Base-by-base conservation (phyloP, 2,113 vertebrate species). In the Origma solitaria region DNA sequence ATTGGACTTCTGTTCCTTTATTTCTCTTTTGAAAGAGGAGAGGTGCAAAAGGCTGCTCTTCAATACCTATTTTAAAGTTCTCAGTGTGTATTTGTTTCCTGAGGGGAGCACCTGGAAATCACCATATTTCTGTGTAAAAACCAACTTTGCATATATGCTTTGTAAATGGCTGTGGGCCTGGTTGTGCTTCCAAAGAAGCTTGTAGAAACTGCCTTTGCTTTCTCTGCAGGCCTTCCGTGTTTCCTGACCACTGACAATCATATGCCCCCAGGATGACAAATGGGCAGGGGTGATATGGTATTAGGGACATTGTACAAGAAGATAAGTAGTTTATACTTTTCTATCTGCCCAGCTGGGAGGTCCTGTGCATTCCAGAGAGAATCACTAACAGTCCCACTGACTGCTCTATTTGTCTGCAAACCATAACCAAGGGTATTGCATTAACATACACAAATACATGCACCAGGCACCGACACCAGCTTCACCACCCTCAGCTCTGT, bases 281-380 rank as follows among this genome's bases (percentile, higher is more conserved):
- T 8, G 51, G 56, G 31, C 71, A 42, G 71, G 53, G 9, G 12
- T 0, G 16, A 88, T 86, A 53, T 0, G 0, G 30, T 27, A 0
- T 18, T 80, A 33, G 47, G 62, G 47, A 3, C 27, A 15, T 3
- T 93, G 82, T 58, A 20, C 62, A 88, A 44, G 30, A 31, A 66
- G 66, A 42, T 73, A 91, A 82, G 35, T 9, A 13, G 38, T 76
- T 40, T 47, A 58, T 44, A 12, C 33, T 81, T 70, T 75, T 40
- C 62, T 58, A 4, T 50, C 58, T 76, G 35, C n/a, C 24, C 18
- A 30, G 13, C 3, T 71, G 27, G 33, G 30, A 71, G n/a, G 38
- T 73, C 19, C 50, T 82, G 19, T 58, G 70, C 35, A 47, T 23
- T 54, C 57, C 47, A 64, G 60, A 49, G 44, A 44, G 73, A 71